Evolutionary conservation across 2,113 vertebrate species (phyloP).

Genomic region (Gnathonemus echidnorhynchus): DNA sequence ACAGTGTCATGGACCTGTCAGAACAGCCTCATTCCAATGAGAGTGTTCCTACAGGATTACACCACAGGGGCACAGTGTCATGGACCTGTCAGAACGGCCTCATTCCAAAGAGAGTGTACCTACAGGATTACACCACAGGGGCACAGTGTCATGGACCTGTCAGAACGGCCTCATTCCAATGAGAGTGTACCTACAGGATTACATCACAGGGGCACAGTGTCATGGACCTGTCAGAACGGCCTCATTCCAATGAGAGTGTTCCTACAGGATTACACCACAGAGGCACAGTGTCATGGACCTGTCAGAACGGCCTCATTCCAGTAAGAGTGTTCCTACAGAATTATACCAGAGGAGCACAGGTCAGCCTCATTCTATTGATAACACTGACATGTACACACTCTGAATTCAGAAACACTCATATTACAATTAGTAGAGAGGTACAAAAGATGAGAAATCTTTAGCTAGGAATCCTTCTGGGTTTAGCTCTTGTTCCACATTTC

Average conservation of each 20-base stretch:
- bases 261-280: neutral
- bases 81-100: neutral
- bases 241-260: neutral
- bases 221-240: neutral
- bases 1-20: too few species aligned
- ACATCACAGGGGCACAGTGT: neutral
- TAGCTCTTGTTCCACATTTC: neutral
- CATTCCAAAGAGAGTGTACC: neutral
- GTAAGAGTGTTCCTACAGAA: neutral
- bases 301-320: neutral
- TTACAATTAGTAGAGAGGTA: neutral
- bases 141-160: neutral
- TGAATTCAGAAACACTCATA: neutral
- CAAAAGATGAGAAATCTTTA: neutral
- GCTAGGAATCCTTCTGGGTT: conserved; percentile 2
- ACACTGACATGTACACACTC: neutral
- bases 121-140: neutral
- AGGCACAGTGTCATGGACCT: neutral
- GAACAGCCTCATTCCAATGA: neutral
- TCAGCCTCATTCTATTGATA: neutral
- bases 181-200: neutral
- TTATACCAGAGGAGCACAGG: neutral
- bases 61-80: neutral
- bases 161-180: neutral
- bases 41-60: neutral